Percentiles rank a stretch among this genome's conserved stretches.
These are phyloP conservation scores for Channa striata DNA, from an alignment of 2,797 vertebrate species.

Conservation along the genomic window DNA sequence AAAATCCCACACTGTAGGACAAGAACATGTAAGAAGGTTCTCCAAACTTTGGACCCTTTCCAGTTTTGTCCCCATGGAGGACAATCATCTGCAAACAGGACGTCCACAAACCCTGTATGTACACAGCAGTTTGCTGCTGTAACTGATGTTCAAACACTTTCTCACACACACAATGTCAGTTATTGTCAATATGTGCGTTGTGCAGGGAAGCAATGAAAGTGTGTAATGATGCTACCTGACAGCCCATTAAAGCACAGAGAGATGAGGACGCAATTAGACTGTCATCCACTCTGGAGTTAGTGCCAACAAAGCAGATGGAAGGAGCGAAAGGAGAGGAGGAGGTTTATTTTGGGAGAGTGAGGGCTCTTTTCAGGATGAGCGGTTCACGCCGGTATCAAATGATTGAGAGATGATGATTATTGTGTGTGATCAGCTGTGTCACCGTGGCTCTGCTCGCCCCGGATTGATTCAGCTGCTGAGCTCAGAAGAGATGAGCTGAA, in stretches of 20 bases:
- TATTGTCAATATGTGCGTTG: conserved; percentile 39
- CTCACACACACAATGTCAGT: conserved; percentile 2
- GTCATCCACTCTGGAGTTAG: conserved; percentile 59
- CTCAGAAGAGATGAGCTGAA: conserved; percentile 6
- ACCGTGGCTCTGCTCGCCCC: background rate
- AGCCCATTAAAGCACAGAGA: conserved; percentile 67
- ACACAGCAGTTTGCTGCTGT: background rate
- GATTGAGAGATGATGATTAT: conserved; percentile 44
- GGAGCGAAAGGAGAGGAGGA: background rate
- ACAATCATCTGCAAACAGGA: too few species aligned
- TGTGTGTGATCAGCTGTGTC: conserved; percentile 38
- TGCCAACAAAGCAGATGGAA: conserved; percentile 39
- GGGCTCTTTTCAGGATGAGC: conserved; percentile 27
- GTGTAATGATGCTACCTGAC: conserved; percentile 67
- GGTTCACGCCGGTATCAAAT: conserved; percentile 14
- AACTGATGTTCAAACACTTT: background rate
- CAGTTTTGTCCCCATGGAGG: too few species aligned
- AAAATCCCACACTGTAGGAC: too few species aligned
- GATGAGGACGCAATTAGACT: conserved; percentile 72
- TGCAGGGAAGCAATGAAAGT: conserved; percentile 44
- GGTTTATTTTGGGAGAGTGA: conserved; percentile 32
- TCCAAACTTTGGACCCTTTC: too few species aligned
- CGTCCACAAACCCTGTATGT: too few species aligned
- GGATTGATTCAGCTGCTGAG: conserved; percentile 15
- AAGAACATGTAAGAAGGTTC: too few species aligned